These are phyloP conservation scores for Clivina fossor DNA, from an alignment of 2,888 invertebrate species.

Conservation along the genomic window DNA sequence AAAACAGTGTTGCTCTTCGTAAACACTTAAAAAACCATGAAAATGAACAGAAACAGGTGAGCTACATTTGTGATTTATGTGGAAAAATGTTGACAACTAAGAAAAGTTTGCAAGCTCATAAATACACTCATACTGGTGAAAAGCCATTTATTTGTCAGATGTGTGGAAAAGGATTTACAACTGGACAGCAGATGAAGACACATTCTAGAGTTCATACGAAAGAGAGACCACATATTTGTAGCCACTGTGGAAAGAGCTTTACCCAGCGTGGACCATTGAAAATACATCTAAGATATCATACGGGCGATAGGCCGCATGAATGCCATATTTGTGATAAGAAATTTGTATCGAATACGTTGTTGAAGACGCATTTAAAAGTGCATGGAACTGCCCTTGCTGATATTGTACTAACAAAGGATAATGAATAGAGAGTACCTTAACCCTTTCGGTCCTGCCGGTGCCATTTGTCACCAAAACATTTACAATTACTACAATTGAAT, in stretches of 20 bases:
- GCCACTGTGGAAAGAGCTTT: constrained; percentile 57
- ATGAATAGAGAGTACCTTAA: too few relatives aligned
- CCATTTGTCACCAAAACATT: too few relatives aligned
- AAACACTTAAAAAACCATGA: too few relatives aligned
- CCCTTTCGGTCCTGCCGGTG: too few relatives aligned
- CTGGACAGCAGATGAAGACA: constrained; percentile 51
- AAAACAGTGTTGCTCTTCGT: too few relatives aligned
- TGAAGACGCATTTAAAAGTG: constrained; percentile 55
- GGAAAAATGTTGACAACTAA: too few relatives aligned
- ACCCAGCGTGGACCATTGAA: constrained; percentile 62
- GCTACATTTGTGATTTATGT: too few relatives aligned
- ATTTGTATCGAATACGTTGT: constrained; percentile 56
- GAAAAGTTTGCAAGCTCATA: too few relatives aligned
- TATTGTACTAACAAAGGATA: too few relatives aligned
- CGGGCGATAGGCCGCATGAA: constrained; percentile 57
- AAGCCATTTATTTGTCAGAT: constrained; percentile 54
- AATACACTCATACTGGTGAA: constrained; percentile 56
- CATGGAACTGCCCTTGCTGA: too few relatives aligned
- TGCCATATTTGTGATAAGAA: constrained; percentile 50
- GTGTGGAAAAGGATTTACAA: constrained; percentile 52
- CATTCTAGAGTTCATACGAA: constrained; percentile 60
- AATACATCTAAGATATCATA: constrained; percentile 64
- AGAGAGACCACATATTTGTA: constrained; percentile 53
- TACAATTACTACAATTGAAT: too few relatives aligned
- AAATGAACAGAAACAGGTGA: too few relatives aligned